Conservation (phyloP, 2,113 vertebrate species). For the pig (Sus scrofa) region T2T-Sscrofa CM000816.6:98253501-98254000, state of each 20-base stretch:
- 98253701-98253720: neutral
- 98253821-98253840: neutral
- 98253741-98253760: neutral
- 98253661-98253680: neutral
- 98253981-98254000: neutral
- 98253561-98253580: neutral
- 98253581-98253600: neutral
- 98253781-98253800: slow-evolving; percentile 13
- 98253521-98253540: neutral
- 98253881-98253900: neutral
- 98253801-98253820: neutral
- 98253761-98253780: neutral
- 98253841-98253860: neutral
- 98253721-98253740: neutral
- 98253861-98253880: neutral
- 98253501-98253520: neutral
- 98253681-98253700: neutral
- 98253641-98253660: neutral
- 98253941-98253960: neutral
- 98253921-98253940: neutral
- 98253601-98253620: neutral
- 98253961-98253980: neutral
- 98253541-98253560: neutral
- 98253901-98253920: neutral
- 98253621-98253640: neutral